These are phyloP conservation scores for Rhyacophila evoluta DNA, from an alignment of 2,888 invertebrate species.

Conservation along the genomic window DNA sequence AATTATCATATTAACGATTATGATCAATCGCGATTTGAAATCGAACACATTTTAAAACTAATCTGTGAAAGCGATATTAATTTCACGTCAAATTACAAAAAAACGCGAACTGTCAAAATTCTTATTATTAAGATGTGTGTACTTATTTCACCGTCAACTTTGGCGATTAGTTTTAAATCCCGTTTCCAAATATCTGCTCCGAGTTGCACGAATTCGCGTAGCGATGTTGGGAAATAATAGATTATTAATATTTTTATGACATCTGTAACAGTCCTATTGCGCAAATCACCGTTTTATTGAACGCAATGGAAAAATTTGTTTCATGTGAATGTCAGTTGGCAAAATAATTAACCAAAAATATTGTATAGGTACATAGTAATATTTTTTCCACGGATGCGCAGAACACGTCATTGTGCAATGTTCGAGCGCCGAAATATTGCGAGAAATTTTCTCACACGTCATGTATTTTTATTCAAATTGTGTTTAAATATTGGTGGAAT, in stretches of 20 bases:
- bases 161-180: constrained; percentile 21
- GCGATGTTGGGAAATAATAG: background rate
- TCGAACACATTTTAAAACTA: background rate
- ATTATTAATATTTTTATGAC: constrained; percentile 24
- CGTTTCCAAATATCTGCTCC: constrained; percentile 1
- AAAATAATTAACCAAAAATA: constrained; percentile 22
- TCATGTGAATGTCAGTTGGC: constrained; percentile 22
- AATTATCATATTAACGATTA: background rate
- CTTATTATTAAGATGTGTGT: constrained; percentile 8
- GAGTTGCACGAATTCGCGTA: background rate
- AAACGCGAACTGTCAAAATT: constrained; percentile 7
- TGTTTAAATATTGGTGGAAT: too few species aligned
- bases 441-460: background rate
- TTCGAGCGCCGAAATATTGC: constrained; percentile 9
- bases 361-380: constrained; percentile 22
- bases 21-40: background rate
- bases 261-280: constrained; percentile 16
- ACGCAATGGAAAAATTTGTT: constrained; percentile 24
- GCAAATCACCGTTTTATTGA: constrained; percentile 21
- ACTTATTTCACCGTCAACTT: constrained; percentile 17
- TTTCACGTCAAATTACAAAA: background rate
- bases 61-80: background rate
- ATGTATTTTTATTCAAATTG: too few species aligned
- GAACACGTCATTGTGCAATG: constrained; percentile 14
- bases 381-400: constrained; percentile 22